phyloP scores from a whole-genome alignment of 2,113 vertebrate genomes.

The Heterochromis multidens region DNA sequence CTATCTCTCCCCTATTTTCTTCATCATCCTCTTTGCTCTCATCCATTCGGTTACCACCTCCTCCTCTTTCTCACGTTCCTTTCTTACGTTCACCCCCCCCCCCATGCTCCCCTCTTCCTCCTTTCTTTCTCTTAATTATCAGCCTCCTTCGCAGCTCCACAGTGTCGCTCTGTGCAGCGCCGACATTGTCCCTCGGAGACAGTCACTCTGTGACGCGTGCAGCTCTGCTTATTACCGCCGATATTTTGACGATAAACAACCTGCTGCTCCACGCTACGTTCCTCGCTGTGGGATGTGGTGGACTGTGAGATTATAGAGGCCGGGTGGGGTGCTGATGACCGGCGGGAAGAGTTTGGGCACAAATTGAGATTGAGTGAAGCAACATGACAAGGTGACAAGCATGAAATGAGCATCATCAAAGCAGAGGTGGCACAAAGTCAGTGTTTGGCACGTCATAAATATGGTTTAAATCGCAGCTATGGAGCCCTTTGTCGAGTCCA shows the following conservation, averaged over 20 bases:
- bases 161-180: not conserved
- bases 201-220: not conserved
- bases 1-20: not conserved
- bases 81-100: not conserved
- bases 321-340: not conserved
- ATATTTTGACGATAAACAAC: conserved; percentile 1
- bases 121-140: conserved; percentile 25
- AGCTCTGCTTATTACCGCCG: not conserved
- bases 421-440: not conserved
- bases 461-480: not conserved
- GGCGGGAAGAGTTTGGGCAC: not conserved
- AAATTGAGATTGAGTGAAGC: not conserved
- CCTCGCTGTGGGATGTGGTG: not conserved
- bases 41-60: not conserved
- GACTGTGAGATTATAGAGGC: not conserved
- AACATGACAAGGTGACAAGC: not conserved
- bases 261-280: not conserved
- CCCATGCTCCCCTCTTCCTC: not conserved
- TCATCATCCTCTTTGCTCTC: not conserved
- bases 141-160: conserved; percentile 31
- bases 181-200: not conserved
- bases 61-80: not conserved
- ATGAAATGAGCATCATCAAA: not conserved
- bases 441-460: not conserved
- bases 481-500: not conserved